Base-by-base conservation (phyloP, 2,113 vertebrate genomes). In the Colistium nudipinnis region DNA sequence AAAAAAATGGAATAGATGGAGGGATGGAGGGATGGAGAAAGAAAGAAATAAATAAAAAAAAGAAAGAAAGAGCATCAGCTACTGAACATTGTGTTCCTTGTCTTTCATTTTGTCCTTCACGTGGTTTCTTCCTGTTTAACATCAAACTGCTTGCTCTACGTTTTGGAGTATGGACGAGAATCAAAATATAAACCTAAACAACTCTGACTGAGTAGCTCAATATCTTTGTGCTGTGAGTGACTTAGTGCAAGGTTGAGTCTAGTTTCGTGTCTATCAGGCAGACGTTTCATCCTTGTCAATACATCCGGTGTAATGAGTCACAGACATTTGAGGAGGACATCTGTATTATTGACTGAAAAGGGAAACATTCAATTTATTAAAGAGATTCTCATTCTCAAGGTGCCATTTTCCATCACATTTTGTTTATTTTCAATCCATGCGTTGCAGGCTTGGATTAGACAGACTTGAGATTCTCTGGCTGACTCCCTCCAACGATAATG, bases 71-170 rank as follows among this genome's bases (percentile, higher is more conserved):
- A 74, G 48, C 53, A 60, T 74, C 76, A 71, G 57, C 70, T 77
- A n/a, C 49, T 63, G 64, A 78, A 71, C 74, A 53, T n/a, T 25
- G 19, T 56, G 62, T 72, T 74, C 65, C 28, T 51, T 10, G 13
- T 67, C 28, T 70, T 57, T 38, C n/a, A n/a, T n/a, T 31, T 56
- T 67, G 61, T 54, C 62, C 44, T 24, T 12, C 63, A 56, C 17
- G 12, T 31, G 36, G 31, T 13, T 28, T 54, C 24, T 3, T 41
- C 63, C 43, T 14, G 31, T 16, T 33, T 19, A 44, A 44, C 35
- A n/a, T 68, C 35, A 38, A 31, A 25, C 4, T 27, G 25, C 44
- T 31, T 7, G 20, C 2, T 25, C 19, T 27, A 35, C 16, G 6
- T 27, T 43, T 31, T 53, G 31, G 17, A 20, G 19, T 47, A 24